Conservation (phyloP, 2,888 invertebrate species). For the Bellardia bayeri region DNA sequence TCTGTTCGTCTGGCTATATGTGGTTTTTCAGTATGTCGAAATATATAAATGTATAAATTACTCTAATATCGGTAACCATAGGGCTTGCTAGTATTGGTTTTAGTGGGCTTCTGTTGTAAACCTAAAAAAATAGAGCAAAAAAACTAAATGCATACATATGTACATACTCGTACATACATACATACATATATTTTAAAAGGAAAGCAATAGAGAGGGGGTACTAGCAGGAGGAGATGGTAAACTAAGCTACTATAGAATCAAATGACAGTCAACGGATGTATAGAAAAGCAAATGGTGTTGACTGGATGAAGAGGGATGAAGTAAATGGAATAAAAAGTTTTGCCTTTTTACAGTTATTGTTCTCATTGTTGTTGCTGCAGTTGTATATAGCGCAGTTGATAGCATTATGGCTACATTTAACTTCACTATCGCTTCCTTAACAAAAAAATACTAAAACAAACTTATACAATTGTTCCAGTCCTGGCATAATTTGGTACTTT, state of each 20-base stretch:
- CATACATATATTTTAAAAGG: neutral
- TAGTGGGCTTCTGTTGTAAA: slow-evolving; percentile 51
- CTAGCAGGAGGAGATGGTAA: neutral
- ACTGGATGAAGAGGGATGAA: neutral
- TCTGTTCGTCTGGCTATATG: slow-evolving; percentile 25
- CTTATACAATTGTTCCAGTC: neutral
- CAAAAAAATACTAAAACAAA: slow-evolving; percentile 20
- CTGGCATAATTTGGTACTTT: neutral
- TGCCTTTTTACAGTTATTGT: neutral
- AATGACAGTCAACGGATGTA: slow-evolving; percentile 20
- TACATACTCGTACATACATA: neutral
- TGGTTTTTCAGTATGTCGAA: slow-evolving; percentile 64
- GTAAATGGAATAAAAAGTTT: neutral
- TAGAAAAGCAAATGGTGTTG: slow-evolving; percentile 20
- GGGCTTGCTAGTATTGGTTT: slow-evolving; percentile 48
- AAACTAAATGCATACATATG: neutral
- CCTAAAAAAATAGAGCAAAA: slow-evolving; percentile 39
- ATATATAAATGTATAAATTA: slow-evolving; percentile 66
- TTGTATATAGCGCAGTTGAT: slow-evolving; percentile 12
- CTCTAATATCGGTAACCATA: slow-evolving; percentile 64
- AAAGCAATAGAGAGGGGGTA: neutral
- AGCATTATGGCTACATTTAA: slow-evolving; percentile 39
- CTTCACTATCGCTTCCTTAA: slow-evolving; percentile 49
- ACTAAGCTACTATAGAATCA: slow-evolving; percentile 7
- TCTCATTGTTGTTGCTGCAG: neutral